phyloP scores from a whole-genome alignment of 2,113 vertebrate genomes.

The Rhineura floridana region DNA sequence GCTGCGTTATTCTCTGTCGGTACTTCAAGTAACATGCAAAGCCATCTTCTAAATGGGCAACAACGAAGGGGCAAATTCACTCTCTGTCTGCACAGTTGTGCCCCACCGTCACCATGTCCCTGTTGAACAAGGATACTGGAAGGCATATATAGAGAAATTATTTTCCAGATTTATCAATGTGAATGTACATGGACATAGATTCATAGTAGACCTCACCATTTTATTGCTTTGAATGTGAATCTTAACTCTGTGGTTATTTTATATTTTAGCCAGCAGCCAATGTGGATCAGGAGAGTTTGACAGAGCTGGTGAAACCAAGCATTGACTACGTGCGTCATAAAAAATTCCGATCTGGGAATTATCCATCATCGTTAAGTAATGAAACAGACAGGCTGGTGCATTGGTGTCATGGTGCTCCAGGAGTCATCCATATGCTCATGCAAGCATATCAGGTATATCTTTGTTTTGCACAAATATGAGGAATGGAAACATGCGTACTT shows the following conservation, averaged over 20 bases:
- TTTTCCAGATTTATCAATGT: neutral
- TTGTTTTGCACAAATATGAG: accelerated
- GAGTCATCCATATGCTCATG: constrained; percentile 90
- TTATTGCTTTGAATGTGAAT: neutral
- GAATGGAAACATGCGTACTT: neutral
- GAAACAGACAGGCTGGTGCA: constrained; percentile 95
- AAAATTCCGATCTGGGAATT: constrained; percentile 94
- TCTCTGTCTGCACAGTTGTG: neutral
- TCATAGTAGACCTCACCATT: neutral
- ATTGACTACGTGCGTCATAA: constrained; percentile 96
- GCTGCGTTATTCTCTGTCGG: neutral
- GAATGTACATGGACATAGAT: no score
- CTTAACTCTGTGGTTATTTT: neutral
- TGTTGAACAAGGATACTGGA: neutral
- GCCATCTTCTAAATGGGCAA: neutral
- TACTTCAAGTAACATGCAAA: neutral
- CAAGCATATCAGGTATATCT: constrained; percentile 87
- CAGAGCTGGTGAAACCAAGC: constrained; percentile 91
- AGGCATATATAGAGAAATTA: neutral
- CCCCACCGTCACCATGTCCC: neutral
- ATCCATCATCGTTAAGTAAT: constrained; percentile 94
- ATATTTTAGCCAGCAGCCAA: constrained; percentile 83
- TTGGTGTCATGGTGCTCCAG: constrained; percentile 96
- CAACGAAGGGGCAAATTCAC: neutral
- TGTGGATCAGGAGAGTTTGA: constrained; percentile 84